phyloP scores from a whole-genome alignment of 2,113 vertebrate genomes.

The Xyliphius kryptos region DNA sequence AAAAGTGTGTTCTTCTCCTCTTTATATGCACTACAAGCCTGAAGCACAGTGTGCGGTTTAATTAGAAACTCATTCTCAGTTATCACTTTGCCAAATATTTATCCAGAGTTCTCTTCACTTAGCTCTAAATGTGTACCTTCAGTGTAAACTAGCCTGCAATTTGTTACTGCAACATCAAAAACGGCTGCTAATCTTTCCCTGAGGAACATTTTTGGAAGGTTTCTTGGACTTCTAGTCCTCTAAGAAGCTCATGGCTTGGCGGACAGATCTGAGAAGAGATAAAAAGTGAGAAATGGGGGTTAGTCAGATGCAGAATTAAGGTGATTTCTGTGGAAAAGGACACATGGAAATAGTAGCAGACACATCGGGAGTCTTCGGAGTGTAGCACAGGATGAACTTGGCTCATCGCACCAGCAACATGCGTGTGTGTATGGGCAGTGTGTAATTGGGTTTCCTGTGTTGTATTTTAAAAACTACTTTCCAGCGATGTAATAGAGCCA shows the following conservation, averaged over 20 bases:
- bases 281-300: neutral
- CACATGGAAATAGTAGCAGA: slow-evolving; percentile 14
- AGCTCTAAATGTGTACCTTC: slow-evolving; percentile 40
- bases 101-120: slow-evolving; percentile 36
- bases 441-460: slow-evolving; percentile 65
- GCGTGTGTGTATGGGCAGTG: slow-evolving; percentile 44
- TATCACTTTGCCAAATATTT: slow-evolving; percentile 45
- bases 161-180: too few species aligned
- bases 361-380: slow-evolving; percentile 35
- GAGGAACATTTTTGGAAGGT: too few species aligned
- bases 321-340: slow-evolving; percentile 5
- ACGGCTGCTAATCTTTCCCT: too few species aligned
- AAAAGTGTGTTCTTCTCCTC: neutral
- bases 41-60: slow-evolving; percentile 47
- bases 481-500: slow-evolving; percentile 52
- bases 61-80: slow-evolving; percentile 33
- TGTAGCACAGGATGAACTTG: slow-evolving; percentile 48
- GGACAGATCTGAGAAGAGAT: slow-evolving; percentile 4
- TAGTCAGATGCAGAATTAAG: neutral
- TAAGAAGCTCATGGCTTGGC: slow-evolving; percentile 2
- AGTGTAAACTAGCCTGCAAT: too few species aligned
- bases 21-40: neutral
- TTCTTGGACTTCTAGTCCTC: too few species aligned
- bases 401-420: slow-evolving; percentile 37
- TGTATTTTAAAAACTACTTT: slow-evolving; percentile 58